A percentile compares a stretch with the other conserved stretches of the same genome.
phyloP scores from a whole-genome alignment of 2,888 invertebrate species.

The Netelia inedita region DNA sequence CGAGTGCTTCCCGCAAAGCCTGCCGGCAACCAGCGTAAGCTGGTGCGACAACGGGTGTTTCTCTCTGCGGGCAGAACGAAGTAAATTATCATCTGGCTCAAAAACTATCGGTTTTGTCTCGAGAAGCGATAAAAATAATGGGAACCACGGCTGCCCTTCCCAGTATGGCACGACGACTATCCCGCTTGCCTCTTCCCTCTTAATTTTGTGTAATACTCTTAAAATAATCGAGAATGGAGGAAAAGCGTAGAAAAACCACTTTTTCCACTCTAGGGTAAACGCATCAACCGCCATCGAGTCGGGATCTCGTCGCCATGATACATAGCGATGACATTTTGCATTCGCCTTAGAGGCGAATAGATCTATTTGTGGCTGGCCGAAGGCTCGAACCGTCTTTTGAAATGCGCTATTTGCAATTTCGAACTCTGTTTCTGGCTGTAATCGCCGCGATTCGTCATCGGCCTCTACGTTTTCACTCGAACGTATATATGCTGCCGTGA shows the following conservation, averaged over 20 bases:
- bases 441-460: slow-evolving; percentile 1
- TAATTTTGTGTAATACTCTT: slow-evolving; percentile 39
- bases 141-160: slow-evolving; percentile 21
- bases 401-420: background rate
- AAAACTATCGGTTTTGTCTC: slow-evolving; percentile 1
- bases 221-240: slow-evolving; percentile 27
- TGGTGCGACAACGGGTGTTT: slow-evolving; percentile 19
- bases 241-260: background rate
- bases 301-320: slow-evolving; percentile 13
- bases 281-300: background rate
- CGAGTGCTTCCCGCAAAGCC: slow-evolving; percentile 37
- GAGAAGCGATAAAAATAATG: slow-evolving; percentile 18
- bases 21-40: slow-evolving; percentile 53
- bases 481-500: background rate
- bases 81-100: slow-evolving; percentile 45
- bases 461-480: background rate
- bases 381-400: background rate
- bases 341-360: slow-evolving; percentile 38
- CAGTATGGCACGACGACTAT: background rate
- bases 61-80: slow-evolving; percentile 32
- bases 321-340: slow-evolving; percentile 4
- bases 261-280: background rate
- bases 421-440: background rate
- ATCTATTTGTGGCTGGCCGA: slow-evolving; percentile 21
- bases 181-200: slow-evolving; percentile 5